These are phyloP conservation scores for Megaleporinus macrocephalus DNA, from an alignment of 2,113 vertebrate genomes.

Conservation along the genomic window DNA sequence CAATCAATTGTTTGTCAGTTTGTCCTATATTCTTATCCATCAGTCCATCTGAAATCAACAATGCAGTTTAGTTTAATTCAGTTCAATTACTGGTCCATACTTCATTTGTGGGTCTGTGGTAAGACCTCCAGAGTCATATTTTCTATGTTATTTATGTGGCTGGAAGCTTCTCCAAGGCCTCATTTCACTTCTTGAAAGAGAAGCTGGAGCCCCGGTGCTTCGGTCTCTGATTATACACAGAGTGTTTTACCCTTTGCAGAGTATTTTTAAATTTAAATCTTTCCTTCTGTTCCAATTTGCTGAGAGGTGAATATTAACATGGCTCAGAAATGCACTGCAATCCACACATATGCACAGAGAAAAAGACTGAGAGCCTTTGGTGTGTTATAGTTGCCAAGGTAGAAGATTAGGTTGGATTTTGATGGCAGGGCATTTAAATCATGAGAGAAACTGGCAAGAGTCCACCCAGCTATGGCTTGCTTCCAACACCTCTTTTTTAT, in stretches of 20 bases:
- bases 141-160: too few species aligned
- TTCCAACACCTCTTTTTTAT: not conserved
- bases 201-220: not conserved
- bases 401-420: slow-evolving; percentile 17
- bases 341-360: not conserved
- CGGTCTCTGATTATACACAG: not conserved
- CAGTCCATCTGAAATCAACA: too few species aligned
- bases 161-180: not conserved
- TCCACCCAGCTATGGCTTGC: not conserved
- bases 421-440: slow-evolving; percentile 11
- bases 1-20: too few species aligned
- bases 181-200: not conserved
- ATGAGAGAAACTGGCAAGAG: slow-evolving; percentile 21
- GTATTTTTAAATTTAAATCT: not conserved
- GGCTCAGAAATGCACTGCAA: not conserved
- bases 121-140: too few species aligned
- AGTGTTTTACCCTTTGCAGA: not conserved
- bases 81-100: too few species aligned
- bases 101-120: too few species aligned
- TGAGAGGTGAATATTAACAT: not conserved
- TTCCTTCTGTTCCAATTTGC: not conserved
- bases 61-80: too few species aligned
- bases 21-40: too few species aligned
- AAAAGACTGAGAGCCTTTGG: not conserved
- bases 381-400: slow-evolving; percentile 23